These are phyloP conservation scores for Parnassius mnemosyne DNA, from an alignment of 2,888 invertebrate species.

Conservation along the genomic window DNA sequence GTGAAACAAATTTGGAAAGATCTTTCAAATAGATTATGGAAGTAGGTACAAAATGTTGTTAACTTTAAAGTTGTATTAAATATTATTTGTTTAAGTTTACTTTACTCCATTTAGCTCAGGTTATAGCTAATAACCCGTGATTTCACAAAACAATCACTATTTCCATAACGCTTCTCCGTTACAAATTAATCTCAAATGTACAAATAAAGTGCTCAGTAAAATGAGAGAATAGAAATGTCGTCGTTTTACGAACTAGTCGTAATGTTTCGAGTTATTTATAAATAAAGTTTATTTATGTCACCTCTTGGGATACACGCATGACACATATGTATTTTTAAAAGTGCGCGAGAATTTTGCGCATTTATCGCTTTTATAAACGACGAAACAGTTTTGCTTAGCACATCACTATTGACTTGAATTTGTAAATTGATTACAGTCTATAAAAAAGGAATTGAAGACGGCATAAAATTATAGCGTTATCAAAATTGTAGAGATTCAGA, in stretches of 20 bases:
- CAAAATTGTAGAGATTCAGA: slow-evolving; percentile 1
- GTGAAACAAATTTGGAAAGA: not conserved
- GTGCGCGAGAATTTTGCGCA: slow-evolving; percentile 16
- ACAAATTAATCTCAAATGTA: too few species aligned
- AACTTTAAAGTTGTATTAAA: too few species aligned
- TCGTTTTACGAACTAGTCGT: slow-evolving; percentile 28
- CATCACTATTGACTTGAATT: not conserved
- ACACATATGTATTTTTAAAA: slow-evolving; percentile 22
- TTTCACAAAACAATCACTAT: too few species aligned
- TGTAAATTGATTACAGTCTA: slow-evolving; percentile 2
- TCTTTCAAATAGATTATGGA: too few species aligned
- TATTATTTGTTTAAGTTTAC: too few species aligned
- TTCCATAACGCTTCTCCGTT: too few species aligned
- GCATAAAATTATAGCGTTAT: slow-evolving; percentile 13
- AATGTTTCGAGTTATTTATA: slow-evolving; percentile 21
- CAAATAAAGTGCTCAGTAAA: not conserved
- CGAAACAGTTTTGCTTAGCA: slow-evolving; percentile 5
- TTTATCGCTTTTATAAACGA: slow-evolving; percentile 13
- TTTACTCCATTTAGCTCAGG: too few species aligned
- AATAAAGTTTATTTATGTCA: slow-evolving; percentile 20
- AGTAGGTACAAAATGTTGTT: too few species aligned
- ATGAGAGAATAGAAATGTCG: not conserved
- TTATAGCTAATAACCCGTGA: too few species aligned
- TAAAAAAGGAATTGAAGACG: slow-evolving; percentile 3
- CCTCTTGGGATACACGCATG: slow-evolving; percentile 16